Conservation (phyloP, 1,140 invertebrate species). For the Penaeus japonicus region DNA sequence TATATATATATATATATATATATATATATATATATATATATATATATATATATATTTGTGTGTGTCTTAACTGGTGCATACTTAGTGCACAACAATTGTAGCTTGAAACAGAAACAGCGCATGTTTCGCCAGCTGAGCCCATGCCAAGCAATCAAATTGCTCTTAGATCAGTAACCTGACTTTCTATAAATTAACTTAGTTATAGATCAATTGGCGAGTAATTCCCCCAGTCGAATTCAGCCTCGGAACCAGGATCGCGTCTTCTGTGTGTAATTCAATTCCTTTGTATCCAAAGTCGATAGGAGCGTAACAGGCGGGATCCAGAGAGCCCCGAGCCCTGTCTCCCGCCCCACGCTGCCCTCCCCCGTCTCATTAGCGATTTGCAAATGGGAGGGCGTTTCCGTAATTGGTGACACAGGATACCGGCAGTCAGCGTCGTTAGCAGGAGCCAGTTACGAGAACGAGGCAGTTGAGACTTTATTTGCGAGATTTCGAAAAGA, state of each 20-base stretch:
- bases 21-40: too few species aligned
- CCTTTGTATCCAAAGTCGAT: constrained; percentile 49
- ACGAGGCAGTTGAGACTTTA: constrained; percentile 16
- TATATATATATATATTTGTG: too few species aligned
- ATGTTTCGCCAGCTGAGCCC: too few species aligned
- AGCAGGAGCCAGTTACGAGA: constrained; percentile 35
- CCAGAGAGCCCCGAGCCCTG: neutral
- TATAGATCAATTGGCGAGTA: too few species aligned
- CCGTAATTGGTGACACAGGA: constrained; percentile 49
- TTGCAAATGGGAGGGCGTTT: constrained; percentile 38
- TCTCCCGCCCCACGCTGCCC: neutral
- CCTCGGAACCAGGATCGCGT: neutral
- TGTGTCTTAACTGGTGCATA: too few species aligned
- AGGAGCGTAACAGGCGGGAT: neutral
- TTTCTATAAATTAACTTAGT: too few species aligned
- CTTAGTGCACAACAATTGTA: too few species aligned
- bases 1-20: too few species aligned
- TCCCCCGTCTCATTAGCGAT: constrained; percentile 34
- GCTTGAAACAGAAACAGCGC: too few species aligned
- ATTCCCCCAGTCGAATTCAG: neutral
- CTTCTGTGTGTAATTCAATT: constrained; percentile 40
- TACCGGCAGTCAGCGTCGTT: constrained; percentile 49
- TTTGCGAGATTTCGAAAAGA: neutral
- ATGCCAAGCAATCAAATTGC: too few species aligned
- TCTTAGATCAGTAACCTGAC: too few species aligned